A percentile compares a stretch with the other conserved stretches of the same genome.
phyloP scores from a whole-genome alignment of 1,140 invertebrate genomes.

The Zaprionus nigranus region DNA sequence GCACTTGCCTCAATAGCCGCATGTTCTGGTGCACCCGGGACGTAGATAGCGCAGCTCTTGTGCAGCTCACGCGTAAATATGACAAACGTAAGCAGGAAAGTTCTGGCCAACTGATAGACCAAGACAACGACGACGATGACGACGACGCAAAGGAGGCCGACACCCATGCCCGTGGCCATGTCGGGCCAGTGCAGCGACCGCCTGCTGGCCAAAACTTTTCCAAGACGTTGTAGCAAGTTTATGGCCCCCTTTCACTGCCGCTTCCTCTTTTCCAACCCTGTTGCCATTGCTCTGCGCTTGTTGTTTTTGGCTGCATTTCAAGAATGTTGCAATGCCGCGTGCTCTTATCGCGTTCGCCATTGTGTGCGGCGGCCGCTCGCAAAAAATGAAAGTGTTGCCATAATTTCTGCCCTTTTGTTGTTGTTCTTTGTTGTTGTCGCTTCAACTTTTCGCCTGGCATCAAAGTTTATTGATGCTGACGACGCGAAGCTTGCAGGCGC shows the following conservation, averaged over 20 bases:
- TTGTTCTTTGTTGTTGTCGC: constrained; percentile 27
- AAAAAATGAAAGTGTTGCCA: constrained; percentile 75
- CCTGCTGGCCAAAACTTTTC: constrained; percentile 53
- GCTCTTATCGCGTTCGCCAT: constrained; percentile 38
- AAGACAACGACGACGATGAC: neutral
- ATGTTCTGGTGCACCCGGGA: constrained; percentile 39
- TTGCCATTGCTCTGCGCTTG: neutral
- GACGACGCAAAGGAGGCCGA: neutral
- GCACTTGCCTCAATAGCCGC: constrained; percentile 61
- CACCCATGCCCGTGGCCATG: neutral
- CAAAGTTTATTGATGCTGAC: constrained; percentile 52
- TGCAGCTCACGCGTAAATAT: constrained; percentile 76
- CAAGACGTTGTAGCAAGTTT: constrained; percentile 75
- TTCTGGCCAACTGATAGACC: constrained; percentile 78
- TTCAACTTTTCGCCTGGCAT: constrained; percentile 30
- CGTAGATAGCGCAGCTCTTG: constrained; percentile 45
- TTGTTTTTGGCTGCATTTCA: constrained; percentile 70
- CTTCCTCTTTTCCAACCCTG: too few relatives aligned
- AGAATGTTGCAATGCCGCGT: constrained; percentile 58
- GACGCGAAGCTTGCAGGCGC: constrained; percentile 47
- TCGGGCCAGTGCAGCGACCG: constrained; percentile 19
- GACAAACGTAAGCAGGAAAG: constrained; percentile 81
- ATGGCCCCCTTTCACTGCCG: constrained; percentile 38
- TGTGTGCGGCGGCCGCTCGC: constrained; percentile 45
- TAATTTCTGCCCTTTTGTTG: constrained; percentile 56